Evolutionary conservation across 2,113 vertebrate species (phyloP).

Genomic region (Apodemus speciosus): DNA sequence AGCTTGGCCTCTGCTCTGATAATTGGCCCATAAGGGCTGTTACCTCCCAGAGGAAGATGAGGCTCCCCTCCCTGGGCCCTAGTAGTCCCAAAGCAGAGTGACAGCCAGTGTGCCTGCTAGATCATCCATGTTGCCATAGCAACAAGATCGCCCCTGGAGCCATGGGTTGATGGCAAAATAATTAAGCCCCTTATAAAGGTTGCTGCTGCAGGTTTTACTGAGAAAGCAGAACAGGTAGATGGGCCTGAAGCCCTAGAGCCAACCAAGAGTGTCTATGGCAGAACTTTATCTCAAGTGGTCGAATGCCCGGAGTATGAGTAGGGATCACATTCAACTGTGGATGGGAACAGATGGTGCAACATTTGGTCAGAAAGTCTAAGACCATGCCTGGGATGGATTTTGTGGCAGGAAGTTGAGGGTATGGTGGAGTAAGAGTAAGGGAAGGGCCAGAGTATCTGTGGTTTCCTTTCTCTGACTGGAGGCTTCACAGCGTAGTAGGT

Average conservation of each 20-base stretch:
- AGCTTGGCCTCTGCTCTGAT: constrained; percentile 46
- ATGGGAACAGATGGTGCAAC: neutral
- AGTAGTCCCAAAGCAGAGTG: constrained; percentile 64
- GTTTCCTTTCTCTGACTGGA: neutral
- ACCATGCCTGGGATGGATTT: neutral
- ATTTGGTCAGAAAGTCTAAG: neutral
- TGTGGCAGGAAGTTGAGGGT: neutral
- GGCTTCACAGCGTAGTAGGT: neutral
- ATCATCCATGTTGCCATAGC: constrained; percentile 70
- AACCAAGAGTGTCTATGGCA: neutral
- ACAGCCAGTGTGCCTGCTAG: constrained; percentile 43
- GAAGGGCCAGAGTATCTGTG: neutral
- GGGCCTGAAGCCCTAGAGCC: neutral
- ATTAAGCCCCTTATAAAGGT: constrained; percentile 64
- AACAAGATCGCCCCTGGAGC: constrained; percentile 70
- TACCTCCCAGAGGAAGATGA: constrained; percentile 42
- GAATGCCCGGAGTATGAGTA: neutral
- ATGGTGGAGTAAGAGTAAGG: neutral
- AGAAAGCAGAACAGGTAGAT: constrained; percentile 11
- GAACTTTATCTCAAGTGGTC: constrained; percentile 4
- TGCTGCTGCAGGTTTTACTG: neutral
- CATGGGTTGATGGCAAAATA: constrained; percentile 60
- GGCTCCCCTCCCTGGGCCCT: constrained; percentile 28
- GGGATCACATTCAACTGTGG: neutral
- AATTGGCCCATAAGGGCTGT: constrained; percentile 67